Evolutionary conservation across 2,113 vertebrate genomes (phyloP).

Genomic region (Eudyptes chrysolophus): DNA sequence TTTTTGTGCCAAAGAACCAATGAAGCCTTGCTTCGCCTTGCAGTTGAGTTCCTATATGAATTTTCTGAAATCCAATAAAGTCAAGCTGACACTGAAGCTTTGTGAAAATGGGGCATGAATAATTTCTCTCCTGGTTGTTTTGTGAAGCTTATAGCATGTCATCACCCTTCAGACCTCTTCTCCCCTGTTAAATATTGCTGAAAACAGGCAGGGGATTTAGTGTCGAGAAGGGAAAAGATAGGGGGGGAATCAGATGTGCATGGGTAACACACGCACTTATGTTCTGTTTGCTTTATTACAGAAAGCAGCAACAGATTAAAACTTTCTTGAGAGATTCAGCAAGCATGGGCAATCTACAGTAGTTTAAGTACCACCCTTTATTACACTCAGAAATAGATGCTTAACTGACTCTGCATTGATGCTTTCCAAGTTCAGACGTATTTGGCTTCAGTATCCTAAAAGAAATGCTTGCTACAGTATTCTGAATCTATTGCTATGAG

Average conservation of each 20-base stretch:
- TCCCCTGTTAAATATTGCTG: background rate
- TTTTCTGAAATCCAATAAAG: background rate
- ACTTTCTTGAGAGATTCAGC: background rate
- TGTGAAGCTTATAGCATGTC: background rate
- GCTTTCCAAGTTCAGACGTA: background rate
- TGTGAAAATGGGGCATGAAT: background rate
- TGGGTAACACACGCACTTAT: background rate
- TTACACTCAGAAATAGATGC: background rate
- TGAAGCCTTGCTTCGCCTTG: background rate
- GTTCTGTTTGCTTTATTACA: background rate
- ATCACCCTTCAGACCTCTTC: background rate
- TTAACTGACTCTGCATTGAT: background rate
- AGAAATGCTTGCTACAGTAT: background rate
- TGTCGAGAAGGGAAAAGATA: background rate
- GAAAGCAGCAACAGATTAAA: background rate
- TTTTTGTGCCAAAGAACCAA: background rate
- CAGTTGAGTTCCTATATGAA: background rate
- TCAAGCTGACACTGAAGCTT: background rate
- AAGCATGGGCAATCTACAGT: background rate
- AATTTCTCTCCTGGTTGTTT: background rate
- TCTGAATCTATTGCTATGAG: background rate
- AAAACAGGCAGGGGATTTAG: background rate
- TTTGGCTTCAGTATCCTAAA: background rate
- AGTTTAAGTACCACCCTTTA: background rate
- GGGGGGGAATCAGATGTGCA: background rate